These are phyloP conservation scores for Subanguina moxae DNA, from an alignment of 1,140 invertebrate species.

Conservation along the genomic window DNA sequence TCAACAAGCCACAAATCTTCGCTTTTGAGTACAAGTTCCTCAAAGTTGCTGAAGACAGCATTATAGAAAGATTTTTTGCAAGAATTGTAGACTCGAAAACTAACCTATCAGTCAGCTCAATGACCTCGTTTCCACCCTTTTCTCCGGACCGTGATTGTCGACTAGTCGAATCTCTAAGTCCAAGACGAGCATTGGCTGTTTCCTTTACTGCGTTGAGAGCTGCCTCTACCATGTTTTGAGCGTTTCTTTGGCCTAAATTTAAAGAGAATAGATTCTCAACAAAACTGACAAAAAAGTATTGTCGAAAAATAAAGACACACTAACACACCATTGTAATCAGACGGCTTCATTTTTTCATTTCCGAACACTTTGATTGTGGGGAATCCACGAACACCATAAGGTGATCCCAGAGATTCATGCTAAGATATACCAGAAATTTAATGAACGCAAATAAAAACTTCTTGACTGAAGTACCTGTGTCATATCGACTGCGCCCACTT, in stretches of 20 bases:
- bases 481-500: conserved; percentile 87
- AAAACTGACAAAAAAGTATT: conserved; percentile 11
- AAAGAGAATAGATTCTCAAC: neutral
- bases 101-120: conserved; percentile 80
- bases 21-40: conserved; percentile 76
- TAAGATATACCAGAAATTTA: neutral
- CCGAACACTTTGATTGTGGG: conserved; percentile 95
- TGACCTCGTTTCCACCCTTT: conserved; percentile 67
- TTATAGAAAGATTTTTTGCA: neutral
- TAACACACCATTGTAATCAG: conserved; percentile 76
- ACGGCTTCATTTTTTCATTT: conserved; percentile 77
- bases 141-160: conserved; percentile 22
- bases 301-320: conserved; percentile 27
- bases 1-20: conserved; percentile 61
- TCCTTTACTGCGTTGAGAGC: conserved; percentile 61
- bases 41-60: conserved; percentile 67
- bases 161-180: conserved; percentile 19
- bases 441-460: conserved; percentile 66
- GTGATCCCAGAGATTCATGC: conserved; percentile 74
- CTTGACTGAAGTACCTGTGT: conserved; percentile 70
- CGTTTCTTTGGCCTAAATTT: conserved; percentile 70
- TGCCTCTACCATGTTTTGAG: conserved; percentile 78
- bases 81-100: neutral
- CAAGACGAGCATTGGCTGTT: conserved; percentile 32
- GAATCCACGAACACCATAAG: conserved; percentile 82